These are phyloP conservation scores for Eumacrocentrus americanus DNA, from an alignment of 2,888 invertebrate species.

Conservation along the genomic window DNA sequence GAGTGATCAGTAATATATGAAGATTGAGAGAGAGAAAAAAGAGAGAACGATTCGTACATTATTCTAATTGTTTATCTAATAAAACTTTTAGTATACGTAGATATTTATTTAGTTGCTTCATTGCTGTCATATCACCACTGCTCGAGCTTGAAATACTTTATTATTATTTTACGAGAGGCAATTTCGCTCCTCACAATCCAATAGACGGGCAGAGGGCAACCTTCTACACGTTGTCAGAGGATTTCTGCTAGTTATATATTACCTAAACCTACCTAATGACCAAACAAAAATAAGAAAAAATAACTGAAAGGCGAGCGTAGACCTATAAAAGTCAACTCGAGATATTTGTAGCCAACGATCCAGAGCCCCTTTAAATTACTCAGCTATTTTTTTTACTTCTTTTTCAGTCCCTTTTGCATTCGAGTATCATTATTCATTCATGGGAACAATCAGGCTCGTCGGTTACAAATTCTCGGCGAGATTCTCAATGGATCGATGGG, in stretches of 20 bases:
- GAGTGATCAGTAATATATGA: background rate
- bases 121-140: slow-evolving; percentile 23
- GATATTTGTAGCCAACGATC: slow-evolving; percentile 33
- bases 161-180: slow-evolving; percentile 28
- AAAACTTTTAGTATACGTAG: slow-evolving; percentile 16
- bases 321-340: slow-evolving; percentile 32
- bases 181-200: slow-evolving; percentile 47
- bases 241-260: slow-evolving; percentile 4
- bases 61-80: slow-evolving; percentile 27
- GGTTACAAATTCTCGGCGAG: background rate
- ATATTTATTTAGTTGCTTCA: slow-evolving; percentile 27
- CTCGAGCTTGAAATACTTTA: slow-evolving; percentile 25
- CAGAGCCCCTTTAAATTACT: slow-evolving; percentile 24
- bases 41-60: slow-evolving; percentile 17
- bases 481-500: slow-evolving; percentile 27
- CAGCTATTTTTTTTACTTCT: background rate
- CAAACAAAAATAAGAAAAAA: slow-evolving; percentile 46
- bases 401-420: background rate
- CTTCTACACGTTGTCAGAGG: slow-evolving; percentile 52
- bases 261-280: slow-evolving; percentile 52
- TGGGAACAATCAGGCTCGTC: slow-evolving; percentile 14
- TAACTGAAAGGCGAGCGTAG: slow-evolving; percentile 42
- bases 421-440: no score
- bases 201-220: slow-evolving; percentile 50
- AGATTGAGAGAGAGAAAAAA: slow-evolving; percentile 8